A percentile compares a stretch with the other conserved stretches of the same genome.
These are phyloP conservation scores for Branchipolynoe longqiensis DNA, from an alignment of 2,888 invertebrate genomes.

Conservation along the genomic window DNA sequence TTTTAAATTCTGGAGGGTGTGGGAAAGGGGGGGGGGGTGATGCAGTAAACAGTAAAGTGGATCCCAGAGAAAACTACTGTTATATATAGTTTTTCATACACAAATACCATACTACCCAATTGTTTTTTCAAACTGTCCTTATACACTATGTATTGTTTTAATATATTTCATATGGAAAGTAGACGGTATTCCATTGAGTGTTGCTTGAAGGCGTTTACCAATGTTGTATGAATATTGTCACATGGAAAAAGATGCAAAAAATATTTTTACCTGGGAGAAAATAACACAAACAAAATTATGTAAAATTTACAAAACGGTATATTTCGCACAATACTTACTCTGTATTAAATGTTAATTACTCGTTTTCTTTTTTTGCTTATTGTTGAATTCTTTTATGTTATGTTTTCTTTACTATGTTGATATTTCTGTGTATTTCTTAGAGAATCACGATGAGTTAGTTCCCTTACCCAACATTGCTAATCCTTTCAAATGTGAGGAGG, in stretches of 20 bases:
- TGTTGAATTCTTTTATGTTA: slow-evolving; percentile 17
- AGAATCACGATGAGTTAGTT: not conserved
- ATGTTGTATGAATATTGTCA: slow-evolving; percentile 39
- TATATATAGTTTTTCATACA: slow-evolving; percentile 45
- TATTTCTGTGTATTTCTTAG: slow-evolving; percentile 4
- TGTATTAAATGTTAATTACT: slow-evolving; percentile 13
- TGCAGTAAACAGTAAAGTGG: not conserved
- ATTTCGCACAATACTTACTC: not conserved
- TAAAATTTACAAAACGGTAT: slow-evolving; percentile 19
- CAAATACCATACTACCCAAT: not conserved
- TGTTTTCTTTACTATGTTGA: slow-evolving; percentile 34
- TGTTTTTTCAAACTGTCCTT: slow-evolving; percentile 30
- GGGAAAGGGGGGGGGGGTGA: not conserved
- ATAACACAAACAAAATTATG: slow-evolving; percentile 2
- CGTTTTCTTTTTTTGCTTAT: slow-evolving; percentile 30
- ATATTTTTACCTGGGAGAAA: slow-evolving; percentile 39
- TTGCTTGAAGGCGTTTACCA: slow-evolving; percentile 33
- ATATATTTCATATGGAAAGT: slow-evolving; percentile 19
- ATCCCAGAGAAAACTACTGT: not conserved
- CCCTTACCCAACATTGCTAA: not conserved
- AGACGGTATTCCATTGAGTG: slow-evolving; percentile 35
- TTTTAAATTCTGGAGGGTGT: not conserved
- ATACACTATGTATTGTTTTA: slow-evolving; percentile 20
- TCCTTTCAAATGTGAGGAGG: not conserved
- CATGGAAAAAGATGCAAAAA: slow-evolving; percentile 35